A percentile compares a stretch with the other conserved stretches of the same genome.
phyloP scores from a whole-genome alignment of 2,888 invertebrate genomes.

The Athetis lepigone region DNA sequence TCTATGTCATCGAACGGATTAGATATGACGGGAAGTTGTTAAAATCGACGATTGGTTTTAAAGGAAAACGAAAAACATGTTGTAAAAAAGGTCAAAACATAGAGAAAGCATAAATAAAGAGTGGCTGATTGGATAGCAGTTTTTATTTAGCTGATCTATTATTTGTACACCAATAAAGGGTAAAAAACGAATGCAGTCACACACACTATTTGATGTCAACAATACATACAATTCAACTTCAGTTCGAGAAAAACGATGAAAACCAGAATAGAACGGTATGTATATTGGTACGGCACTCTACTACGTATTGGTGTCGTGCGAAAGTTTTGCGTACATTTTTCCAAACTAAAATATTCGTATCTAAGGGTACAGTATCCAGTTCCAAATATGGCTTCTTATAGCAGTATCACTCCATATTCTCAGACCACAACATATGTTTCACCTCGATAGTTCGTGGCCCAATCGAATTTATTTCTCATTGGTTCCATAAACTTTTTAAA shows the following conservation, averaged over 20 bases:
- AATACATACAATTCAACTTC: constrained; percentile 21
- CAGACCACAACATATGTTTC: constrained; percentile 17
- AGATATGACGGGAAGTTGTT: constrained; percentile 15
- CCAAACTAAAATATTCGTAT: not conserved
- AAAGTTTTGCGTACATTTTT: constrained; percentile 22
- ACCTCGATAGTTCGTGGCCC: constrained; percentile 20
- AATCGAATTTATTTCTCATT: constrained; percentile 19
- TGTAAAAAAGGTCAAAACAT: not conserved
- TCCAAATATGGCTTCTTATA: constrained; percentile 27
- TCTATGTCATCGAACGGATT: constrained; percentile 1
- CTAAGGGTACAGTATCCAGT: constrained; percentile 15
- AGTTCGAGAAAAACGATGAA: constrained; percentile 30
- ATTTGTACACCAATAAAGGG: constrained; percentile 9
- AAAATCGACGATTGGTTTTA: no score
- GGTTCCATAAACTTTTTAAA: constrained; percentile 28
- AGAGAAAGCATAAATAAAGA: no score
- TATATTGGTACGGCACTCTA: constrained; percentile 34
- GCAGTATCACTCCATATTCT: constrained; percentile 18
- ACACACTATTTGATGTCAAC: constrained; percentile 1
- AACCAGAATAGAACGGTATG: constrained; percentile 23
- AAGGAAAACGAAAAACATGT: no score
- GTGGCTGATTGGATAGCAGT: not conserved
- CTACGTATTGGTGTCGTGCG: constrained; percentile 23
- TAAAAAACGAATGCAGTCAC: constrained; percentile 10
- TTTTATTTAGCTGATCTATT: constrained; percentile 5